Evolutionary conservation across 2,797 vertebrate genomes (phyloP).

Genomic region (Tympanoctomys barrerae): DNA sequence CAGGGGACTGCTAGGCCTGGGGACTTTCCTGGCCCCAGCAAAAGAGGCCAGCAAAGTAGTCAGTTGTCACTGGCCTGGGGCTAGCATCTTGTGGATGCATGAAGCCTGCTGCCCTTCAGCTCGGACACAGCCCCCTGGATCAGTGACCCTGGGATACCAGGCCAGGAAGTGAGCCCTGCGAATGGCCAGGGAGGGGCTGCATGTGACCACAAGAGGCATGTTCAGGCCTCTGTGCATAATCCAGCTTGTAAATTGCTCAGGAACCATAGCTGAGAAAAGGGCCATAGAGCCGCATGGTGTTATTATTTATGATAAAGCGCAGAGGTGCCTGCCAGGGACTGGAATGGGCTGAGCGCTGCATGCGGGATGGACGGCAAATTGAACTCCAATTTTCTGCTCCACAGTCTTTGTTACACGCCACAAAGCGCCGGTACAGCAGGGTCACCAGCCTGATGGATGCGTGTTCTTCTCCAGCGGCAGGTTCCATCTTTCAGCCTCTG

Average conservation of each 20-base stretch:
- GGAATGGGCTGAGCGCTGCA: slow-evolving; percentile 68
- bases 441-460: slow-evolving; percentile 78
- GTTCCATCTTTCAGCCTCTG: background rate
- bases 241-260: slow-evolving; percentile 65
- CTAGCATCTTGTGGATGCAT: fast-evolving
- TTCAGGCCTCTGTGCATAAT: background rate
- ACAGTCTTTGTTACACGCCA: slow-evolving; percentile 80
- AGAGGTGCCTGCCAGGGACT: slow-evolving; percentile 71
- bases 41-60: background rate
- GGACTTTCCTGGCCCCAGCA: background rate
- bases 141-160: fast-evolving
- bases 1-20: background rate
- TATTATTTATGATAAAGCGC: slow-evolving; percentile 79
- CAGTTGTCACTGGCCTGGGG: fast-evolving
- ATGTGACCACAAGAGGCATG: fast-evolving
- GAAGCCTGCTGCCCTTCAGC: background rate
- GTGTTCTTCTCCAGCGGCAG: background rate
- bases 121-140: fast-evolving
- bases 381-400: slow-evolving; percentile 85
- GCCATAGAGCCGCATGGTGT: slow-evolving; percentile 39
- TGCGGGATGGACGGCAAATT: slow-evolving; percentile 78
- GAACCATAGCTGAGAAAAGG: slow-evolving; percentile 42
- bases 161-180: fast-evolving
- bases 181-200: background rate
- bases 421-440: slow-evolving; percentile 65